These are phyloP conservation scores for Prietella phreatophila DNA, from an alignment of 2,113 vertebrate genomes.

Conservation along the genomic window DNA sequence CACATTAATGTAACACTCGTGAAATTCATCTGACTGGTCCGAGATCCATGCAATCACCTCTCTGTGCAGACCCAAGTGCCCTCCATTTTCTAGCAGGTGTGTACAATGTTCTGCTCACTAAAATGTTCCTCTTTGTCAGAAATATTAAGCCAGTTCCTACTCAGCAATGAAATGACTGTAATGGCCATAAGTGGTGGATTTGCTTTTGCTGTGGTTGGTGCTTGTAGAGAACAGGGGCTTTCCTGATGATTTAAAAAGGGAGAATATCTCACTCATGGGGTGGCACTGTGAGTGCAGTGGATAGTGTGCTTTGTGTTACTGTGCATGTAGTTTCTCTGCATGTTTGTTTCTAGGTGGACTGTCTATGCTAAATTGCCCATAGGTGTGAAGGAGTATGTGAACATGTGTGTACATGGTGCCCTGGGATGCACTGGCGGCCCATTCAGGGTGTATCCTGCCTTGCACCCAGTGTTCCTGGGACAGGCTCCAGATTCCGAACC, in stretches of 20 bases:
- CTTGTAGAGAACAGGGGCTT: background rate
- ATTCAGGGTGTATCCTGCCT: background rate
- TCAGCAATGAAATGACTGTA: background rate
- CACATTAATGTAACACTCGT: background rate
- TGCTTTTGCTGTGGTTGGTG: background rate
- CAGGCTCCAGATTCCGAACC: background rate
- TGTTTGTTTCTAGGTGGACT: background rate
- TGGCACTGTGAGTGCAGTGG: background rate
- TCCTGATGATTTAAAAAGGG: background rate
- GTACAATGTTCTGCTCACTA: background rate
- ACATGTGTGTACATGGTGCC: background rate
- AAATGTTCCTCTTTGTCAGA: background rate
- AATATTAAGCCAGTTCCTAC: background rate
- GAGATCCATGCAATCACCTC: background rate
- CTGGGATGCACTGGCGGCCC: background rate
- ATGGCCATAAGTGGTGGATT: background rate
- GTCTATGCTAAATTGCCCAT: background rate
- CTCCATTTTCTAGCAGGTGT: background rate
- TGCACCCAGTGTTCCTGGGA: background rate
- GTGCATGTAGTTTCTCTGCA: background rate
- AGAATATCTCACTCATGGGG: no score
- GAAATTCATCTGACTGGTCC: background rate
- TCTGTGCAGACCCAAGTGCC: background rate
- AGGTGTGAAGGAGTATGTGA: background rate
- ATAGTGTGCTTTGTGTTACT: background rate